Evolutionary conservation across 2,888 invertebrate species (phyloP), one percentile per base, ranked within the genome.

Genomic region (Xanthorhoe spadicearia): DNA sequence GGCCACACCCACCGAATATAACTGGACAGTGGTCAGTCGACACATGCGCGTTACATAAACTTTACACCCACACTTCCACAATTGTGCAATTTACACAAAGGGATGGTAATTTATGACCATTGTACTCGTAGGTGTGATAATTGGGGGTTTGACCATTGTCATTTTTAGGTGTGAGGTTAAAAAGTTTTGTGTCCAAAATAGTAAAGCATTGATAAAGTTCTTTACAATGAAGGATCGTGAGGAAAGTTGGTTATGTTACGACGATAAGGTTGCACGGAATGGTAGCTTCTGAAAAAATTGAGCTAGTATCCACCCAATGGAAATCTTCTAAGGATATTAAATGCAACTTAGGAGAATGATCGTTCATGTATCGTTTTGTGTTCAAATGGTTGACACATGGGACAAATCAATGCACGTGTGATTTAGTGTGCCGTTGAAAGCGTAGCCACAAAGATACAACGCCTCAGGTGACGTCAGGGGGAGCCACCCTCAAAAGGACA

Each of bases 11-110:
- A 87, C 89, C 73, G 79, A 70, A 75, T 61, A 80, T 77, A 75
- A 91, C 77, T 89, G 92, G 92, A 90, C 92, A 91, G 74, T 90
- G 92, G 92, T 92, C 91, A 92, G 75, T 54, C 66, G 71, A 86
- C 90, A 90, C 91, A 91, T 90, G 92, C 92, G 91, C 91, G 58
- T 71, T 85, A 71, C 71, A 81, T 79, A 83, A 81, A 74, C 68
- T 81, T 82, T 78, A 86, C 89, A 84, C 87, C 87, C 88, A 87
- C 86, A 60, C 58, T 61, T 76, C 74, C 77, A 68, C 62, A 59
- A 72, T 69, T 72, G 70, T 68, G 69, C 70, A 70, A 70, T 48
- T 49, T 46, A 8, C 23, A 67, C 59, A 60, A 61, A 57, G 61
- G 67, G 63, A 60, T 60, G 49, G 23, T 61, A 64, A 51, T 56